Evolutionary conservation across 2,797 vertebrate species (phyloP).

Genomic region (Danio aesculapii): DNA sequence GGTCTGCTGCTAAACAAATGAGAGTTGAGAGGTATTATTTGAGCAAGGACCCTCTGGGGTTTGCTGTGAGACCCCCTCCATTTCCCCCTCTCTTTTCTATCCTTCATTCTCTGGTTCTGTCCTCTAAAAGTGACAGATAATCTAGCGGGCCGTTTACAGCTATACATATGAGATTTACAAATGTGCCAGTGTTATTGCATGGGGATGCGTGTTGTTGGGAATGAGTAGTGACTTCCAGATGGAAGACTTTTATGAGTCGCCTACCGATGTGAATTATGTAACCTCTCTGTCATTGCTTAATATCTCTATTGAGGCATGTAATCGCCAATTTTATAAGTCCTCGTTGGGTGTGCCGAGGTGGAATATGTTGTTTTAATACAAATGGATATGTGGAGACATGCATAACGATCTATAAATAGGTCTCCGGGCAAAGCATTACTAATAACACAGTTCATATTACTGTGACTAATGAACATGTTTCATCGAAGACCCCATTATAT

Average conservation of each 20-base stretch:
- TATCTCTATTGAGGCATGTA: conserved; percentile 48
- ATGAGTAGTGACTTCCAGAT: conserved; percentile 60
- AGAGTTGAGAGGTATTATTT: conserved; percentile 54
- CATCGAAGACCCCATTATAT: conserved; percentile 15
- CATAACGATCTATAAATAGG: conserved; percentile 31
- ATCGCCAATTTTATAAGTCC: conserved; percentile 40
- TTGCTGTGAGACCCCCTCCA: conserved; percentile 16
- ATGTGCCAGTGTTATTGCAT: conserved; percentile 53
- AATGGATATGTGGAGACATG: conserved; percentile 29
- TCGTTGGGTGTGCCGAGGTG: conserved; percentile 17
- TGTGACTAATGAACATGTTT: conserved; percentile 34
- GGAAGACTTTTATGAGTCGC: conserved; percentile 53
- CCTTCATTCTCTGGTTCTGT: conserved; percentile 6
- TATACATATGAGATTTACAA: conserved; percentile 54
- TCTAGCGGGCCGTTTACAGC: conserved; percentile 52
- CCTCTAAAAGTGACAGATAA: conserved; percentile 57
- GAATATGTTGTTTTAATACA: conserved; percentile 26
- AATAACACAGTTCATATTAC: conserved; percentile 30
- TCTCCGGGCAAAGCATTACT: conserved; percentile 38
- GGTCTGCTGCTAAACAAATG: conserved; percentile 50
- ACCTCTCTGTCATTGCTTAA: conserved; percentile 53
- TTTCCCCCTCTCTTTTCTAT: background rate
- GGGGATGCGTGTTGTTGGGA: conserved; percentile 56
- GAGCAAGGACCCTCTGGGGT: conserved; percentile 47
- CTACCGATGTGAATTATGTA: conserved; percentile 56